These are phyloP conservation scores for Florisuga fusca DNA, from an alignment of 2,797 vertebrate genomes.

Conservation along the genomic window DNA sequence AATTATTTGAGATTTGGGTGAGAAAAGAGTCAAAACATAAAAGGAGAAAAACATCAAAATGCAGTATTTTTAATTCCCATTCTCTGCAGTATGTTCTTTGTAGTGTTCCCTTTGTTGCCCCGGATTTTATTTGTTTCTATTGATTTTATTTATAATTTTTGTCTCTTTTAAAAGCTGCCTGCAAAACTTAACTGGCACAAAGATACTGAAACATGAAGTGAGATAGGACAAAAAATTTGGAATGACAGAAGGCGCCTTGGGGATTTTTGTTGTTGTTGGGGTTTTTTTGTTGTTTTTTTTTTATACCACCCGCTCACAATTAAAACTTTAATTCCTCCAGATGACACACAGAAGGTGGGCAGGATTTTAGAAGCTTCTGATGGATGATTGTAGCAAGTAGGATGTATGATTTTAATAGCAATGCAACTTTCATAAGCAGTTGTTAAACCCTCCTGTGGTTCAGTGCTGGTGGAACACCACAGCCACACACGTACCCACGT, in stretches of 20 bases:
- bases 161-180: not conserved
- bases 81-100: not conserved
- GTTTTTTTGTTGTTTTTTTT: not conserved
- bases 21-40: not conserved
- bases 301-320: not conserved
- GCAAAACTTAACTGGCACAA: not conserved
- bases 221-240: not conserved
- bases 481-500: not conserved
- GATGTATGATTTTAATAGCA: conserved; percentile 35
- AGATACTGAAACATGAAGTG: not conserved
- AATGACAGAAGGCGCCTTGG: conserved; percentile 8
- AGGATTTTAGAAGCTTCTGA: conserved; percentile 39
- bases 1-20: not conserved
- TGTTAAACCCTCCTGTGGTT: not conserved
- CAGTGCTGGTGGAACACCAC: not conserved
- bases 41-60: not conserved
- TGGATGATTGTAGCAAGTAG: conserved; percentile 31
- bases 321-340: conserved; percentile 38
- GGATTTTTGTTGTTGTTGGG: not conserved
- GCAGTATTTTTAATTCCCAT: not conserved
- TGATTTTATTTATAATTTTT: not conserved
- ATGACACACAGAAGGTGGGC: conserved; percentile 35
- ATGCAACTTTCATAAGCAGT: not conserved
- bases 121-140: not conserved
- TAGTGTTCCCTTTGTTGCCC: not conserved